Conservation (phyloP, 2,113 vertebrate species). For the Nymphicus hollandicus region DNA sequence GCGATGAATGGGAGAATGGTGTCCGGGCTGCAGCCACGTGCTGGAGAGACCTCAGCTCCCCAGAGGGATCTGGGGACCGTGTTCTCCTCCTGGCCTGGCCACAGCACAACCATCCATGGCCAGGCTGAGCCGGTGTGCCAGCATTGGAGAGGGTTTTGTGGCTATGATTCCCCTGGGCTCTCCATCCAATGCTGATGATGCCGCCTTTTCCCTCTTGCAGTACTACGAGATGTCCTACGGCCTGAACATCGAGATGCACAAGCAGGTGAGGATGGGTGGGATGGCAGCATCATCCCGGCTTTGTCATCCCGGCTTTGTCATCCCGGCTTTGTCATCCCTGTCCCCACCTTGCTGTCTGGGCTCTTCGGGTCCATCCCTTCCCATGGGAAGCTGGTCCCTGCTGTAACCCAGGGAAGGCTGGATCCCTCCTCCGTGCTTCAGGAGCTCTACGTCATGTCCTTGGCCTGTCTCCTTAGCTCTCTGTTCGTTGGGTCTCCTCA, state of each 20-base stretch:
- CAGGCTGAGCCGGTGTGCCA: neutral
- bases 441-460: rapidly evolving
- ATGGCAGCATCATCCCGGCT: neutral
- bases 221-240: conserved; percentile 78
- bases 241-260: conserved; percentile 79
- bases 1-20: neutral
- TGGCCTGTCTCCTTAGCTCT: neutral
- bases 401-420: neutral
- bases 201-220: conserved; percentile 31
- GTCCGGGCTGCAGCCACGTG: rapidly evolving
- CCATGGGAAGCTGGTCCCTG: neutral
- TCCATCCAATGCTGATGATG: neutral
- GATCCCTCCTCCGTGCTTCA: neutral
- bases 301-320: neutral
- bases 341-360: rapidly evolving
- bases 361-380: neutral
- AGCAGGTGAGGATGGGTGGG: conserved; percentile 59
- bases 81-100: neutral
- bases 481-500: rapidly evolving
- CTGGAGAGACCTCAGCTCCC: neutral
- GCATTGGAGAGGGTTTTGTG: rapidly evolving
- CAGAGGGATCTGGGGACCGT: rapidly evolving
- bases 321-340: neutral
- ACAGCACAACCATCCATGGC: rapidly evolving
- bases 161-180: neutral